Evolutionary conservation across 2,113 vertebrate species (phyloP), one percentile per base, ranked within the genome.

Genomic region (Rhinopomastus cyanomelas): DNA sequence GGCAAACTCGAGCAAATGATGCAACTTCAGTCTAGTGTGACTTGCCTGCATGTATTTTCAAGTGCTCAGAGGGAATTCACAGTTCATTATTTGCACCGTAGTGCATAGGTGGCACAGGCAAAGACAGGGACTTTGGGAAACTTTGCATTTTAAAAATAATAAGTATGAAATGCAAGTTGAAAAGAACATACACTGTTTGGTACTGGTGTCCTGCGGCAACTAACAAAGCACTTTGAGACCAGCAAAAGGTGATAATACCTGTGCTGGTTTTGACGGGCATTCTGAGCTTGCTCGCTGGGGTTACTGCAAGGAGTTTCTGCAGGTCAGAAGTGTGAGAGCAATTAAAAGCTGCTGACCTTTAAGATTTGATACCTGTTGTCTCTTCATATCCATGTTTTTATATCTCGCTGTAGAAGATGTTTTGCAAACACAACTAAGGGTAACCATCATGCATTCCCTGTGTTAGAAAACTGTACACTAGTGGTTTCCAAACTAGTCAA

Each of bases 21-120:
- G 97, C 98, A 98, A 98, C 96, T 98, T 95, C 97, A 98, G 98
- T 98, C 97, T 97, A 94, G 98, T 98, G 97, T 98, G 98, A 98
- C 98, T 98, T 98, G 97, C 96, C 97, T 98, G 98, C 98, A 98
- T 98, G 97, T 98, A 98, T 98, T 98, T 98, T 98, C 97, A 92
- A 98, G 97, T 97, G 98, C 98, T 98, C 97, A 98, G 96, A 98
- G 98, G 98, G 98, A 98, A 98, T 98, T 99, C 98, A 98, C 98
- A 98, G 98, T 98, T 96, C 97, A 99, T 99, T 99, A 99, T 97
- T 97, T 97, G 98, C 98, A 97, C 98, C 97, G 91, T 97, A 97
- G 98, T 98, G 96, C 97, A 98, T 98, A 98, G 98, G 98, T 98
- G 97, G 97, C 97, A 98, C 98, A 97, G 98, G 97, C 97, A 98